Conservation (phyloP, 2,113 vertebrate genomes). For the Eulemur macaco region DNA sequence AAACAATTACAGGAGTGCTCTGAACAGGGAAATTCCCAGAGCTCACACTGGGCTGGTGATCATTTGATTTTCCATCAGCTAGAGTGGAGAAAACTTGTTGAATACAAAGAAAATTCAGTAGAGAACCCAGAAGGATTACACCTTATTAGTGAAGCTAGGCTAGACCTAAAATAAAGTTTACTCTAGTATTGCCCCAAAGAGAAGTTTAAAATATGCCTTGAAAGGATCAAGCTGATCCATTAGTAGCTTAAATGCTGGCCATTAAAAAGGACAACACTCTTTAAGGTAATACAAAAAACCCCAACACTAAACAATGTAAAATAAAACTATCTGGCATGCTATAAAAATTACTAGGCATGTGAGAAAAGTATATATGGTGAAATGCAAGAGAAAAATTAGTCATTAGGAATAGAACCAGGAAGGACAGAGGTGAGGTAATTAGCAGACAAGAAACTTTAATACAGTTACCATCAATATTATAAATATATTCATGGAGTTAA, state of each 20-base stretch:
- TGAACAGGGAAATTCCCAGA: not conserved
- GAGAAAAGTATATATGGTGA: not conserved
- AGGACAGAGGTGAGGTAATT: not conserved
- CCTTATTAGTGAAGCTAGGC: not conserved
- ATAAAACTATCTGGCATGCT: not conserved
- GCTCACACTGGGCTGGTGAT: not conserved
- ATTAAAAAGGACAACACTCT: not conserved
- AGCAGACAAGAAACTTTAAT: not conserved
- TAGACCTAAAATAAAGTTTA: not conserved
- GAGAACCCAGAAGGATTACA: not conserved
- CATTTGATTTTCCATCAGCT: not conserved
- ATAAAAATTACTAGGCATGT: not conserved
- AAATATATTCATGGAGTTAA: not conserved
- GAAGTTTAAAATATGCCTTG: not conserved
- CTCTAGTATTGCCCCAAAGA: not conserved
- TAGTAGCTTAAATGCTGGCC: not conserved
- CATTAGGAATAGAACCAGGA: not conserved
- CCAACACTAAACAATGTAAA: not conserved
- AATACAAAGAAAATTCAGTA: not conserved
- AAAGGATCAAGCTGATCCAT: not conserved
- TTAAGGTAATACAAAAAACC: not conserved
- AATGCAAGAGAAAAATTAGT: not conserved
- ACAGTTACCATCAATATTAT: not conserved
- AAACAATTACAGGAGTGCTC: not conserved
- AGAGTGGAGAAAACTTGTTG: not conserved